phyloP scores from a whole-genome alignment of 2,888 invertebrate species.

The Steinernema carpocapsae region DNA sequence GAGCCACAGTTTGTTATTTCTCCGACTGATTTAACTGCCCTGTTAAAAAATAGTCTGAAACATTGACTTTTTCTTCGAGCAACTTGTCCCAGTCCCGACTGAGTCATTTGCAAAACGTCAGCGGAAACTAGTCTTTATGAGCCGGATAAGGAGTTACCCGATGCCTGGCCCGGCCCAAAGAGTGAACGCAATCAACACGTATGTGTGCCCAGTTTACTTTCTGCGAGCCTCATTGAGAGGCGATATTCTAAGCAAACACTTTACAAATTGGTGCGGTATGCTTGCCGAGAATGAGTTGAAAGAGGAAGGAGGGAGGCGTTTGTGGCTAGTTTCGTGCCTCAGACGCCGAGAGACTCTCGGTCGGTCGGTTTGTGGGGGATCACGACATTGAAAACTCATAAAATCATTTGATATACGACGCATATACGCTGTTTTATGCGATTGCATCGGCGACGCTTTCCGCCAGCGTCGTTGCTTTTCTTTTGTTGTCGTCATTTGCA shows the following conservation, averaged over 20 bases:
- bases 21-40: no score
- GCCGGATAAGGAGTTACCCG: background rate
- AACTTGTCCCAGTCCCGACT: no score
- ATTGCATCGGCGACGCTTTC: constrained; percentile 17
- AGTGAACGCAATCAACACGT: background rate
- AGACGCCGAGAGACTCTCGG: no score
- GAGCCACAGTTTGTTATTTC: no score
- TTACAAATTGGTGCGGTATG: background rate
- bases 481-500: no score
- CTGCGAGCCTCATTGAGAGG: no score
- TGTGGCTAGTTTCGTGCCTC: no score
- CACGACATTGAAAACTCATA: constrained; percentile 2
- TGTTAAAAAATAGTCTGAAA: no score
- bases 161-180: background rate
- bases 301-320: background rate
- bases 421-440: constrained; percentile 31
- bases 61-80: no score
- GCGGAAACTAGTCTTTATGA: background rate
- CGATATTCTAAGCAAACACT: no score
- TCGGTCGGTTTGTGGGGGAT: no score
- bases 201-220: no score
- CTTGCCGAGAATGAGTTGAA: background rate
- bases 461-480: background rate
- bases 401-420: constrained; percentile 31
- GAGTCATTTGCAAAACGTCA: background rate